A percentile compares a stretch with the other conserved stretches of the same genome.
phyloP scores from a whole-genome alignment of 2,113 vertebrate genomes.

The Cebus imitator region DNA sequence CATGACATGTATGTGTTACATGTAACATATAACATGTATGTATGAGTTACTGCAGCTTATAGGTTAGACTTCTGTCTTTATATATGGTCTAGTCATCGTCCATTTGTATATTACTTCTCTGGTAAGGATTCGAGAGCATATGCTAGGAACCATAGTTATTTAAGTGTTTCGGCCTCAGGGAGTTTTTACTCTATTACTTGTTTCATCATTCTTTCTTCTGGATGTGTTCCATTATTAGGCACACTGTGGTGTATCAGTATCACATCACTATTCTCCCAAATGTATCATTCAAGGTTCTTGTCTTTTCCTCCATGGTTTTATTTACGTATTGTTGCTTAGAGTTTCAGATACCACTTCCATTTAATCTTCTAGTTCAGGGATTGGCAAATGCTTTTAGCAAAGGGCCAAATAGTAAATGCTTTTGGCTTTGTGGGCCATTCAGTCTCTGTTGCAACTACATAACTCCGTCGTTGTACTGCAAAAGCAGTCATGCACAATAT shows the following conservation, averaged over 20 bases:
- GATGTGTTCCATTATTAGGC: too few species aligned
- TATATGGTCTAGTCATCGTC: too few species aligned
- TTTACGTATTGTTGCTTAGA: background rate
- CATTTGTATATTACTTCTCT: background rate
- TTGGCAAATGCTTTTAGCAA: background rate
- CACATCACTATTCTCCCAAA: background rate
- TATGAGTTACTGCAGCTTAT: background rate
- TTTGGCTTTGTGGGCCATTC: background rate
- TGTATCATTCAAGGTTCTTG: background rate
- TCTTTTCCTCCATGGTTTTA: background rate
- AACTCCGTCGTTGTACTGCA: background rate
- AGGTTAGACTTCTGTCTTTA: background rate
- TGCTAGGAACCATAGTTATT: rapidly evolving
- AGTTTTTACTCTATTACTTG: background rate
- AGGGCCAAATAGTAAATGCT: background rate
- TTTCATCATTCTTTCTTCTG: background rate
- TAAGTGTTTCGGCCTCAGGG: background rate
- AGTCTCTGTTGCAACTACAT: background rate
- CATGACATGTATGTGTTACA: too few species aligned
- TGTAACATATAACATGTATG: too few species aligned
- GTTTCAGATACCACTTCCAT: background rate
- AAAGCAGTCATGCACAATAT: background rate
- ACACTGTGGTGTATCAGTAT: background rate
- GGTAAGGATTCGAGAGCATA: too few species aligned
- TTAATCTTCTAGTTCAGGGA: background rate